These are phyloP conservation scores for Stichopus horrens DNA, from an alignment of 53 echinoderm and acorn worm genomes.

Conservation along the genomic window DNA sequence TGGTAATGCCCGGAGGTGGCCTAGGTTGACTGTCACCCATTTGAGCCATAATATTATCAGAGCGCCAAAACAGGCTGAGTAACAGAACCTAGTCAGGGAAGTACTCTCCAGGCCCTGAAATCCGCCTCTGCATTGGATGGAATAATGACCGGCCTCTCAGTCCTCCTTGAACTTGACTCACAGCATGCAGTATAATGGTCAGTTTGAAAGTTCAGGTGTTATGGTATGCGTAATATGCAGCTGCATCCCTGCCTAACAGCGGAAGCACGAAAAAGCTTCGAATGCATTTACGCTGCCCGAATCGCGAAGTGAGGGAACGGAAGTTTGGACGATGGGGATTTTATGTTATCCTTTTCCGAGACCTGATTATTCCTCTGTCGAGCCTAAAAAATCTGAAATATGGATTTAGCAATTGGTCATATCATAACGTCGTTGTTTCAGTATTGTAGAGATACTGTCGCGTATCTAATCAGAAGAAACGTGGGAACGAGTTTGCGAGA, in stretches of 20 bases:
- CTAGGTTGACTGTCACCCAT: too few relatives aligned
- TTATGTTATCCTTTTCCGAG: background rate
- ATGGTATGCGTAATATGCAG: background rate
- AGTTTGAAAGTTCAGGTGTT: too few relatives aligned
- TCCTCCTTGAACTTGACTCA: too few relatives aligned
- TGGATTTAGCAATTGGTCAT: constrained; percentile 65
- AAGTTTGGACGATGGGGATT: background rate
- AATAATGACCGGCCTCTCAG: too few relatives aligned
- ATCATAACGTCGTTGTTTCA: constrained; percentile 82
- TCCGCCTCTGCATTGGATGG: too few relatives aligned
- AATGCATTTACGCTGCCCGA: background rate
- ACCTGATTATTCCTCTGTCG: background rate
- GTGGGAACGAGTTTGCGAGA: constrained; percentile 20
- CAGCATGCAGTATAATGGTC: too few relatives aligned
- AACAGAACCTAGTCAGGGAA: too few relatives aligned
- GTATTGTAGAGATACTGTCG: constrained; percentile 79
- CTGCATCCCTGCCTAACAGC: background rate
- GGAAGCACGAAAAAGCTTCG: background rate
- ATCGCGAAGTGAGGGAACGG: background rate
- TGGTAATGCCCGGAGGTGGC: too few relatives aligned
- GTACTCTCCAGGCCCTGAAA: too few relatives aligned
- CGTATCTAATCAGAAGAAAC: constrained; percentile 77
- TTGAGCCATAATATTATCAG: too few relatives aligned
- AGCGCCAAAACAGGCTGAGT: too few relatives aligned
- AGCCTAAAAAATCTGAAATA: background rate